phyloP scores from a whole-genome alignment of 1,140 invertebrate genomes.

The Diorhabda carinulata region DNA sequence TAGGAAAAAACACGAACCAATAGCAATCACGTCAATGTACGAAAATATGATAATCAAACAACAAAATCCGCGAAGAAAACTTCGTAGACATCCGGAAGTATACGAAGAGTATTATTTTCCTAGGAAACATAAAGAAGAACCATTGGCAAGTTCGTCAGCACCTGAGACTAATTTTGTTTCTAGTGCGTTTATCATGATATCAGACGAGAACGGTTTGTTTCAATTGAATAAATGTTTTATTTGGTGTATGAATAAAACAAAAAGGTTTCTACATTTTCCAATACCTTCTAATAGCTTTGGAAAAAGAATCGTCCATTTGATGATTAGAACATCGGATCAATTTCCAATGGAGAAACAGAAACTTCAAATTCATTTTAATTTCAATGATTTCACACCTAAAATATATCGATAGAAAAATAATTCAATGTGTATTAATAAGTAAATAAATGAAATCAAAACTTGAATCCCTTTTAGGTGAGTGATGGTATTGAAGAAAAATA shows the following conservation, averaged over 20 bases:
- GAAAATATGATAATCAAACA: constrained; percentile 68
- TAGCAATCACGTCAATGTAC: constrained; percentile 68
- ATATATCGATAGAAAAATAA: too few species aligned
- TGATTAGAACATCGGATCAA: too few species aligned
- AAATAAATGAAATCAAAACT: too few species aligned
- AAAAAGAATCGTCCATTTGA: too few species aligned
- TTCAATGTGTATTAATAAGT: too few species aligned
- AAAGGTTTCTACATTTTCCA: constrained; percentile 18
- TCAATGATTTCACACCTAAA: too few species aligned
- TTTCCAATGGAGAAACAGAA: too few species aligned
- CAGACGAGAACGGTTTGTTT: constrained; percentile 27
- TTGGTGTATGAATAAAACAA: constrained; percentile 8
- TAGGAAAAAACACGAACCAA: constrained; percentile 55
- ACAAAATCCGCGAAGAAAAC: constrained; percentile 67
- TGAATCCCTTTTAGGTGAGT: too few species aligned
- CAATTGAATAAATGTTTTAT: constrained; percentile 5
- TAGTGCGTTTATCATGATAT: constrained; percentile 54
- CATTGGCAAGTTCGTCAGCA: constrained; percentile 40
- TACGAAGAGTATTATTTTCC: constrained; percentile 60
- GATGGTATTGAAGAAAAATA: too few species aligned
- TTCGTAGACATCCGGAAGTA: constrained; percentile 58
- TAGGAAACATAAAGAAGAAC: constrained; percentile 42
- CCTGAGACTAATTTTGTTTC: constrained; percentile 54
- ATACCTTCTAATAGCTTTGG: too few species aligned
- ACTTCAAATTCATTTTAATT: too few species aligned